These are phyloP conservation scores for Trematomus loennbergii DNA, from an alignment of 2,113 vertebrate species.

Conservation along the genomic window DNA sequence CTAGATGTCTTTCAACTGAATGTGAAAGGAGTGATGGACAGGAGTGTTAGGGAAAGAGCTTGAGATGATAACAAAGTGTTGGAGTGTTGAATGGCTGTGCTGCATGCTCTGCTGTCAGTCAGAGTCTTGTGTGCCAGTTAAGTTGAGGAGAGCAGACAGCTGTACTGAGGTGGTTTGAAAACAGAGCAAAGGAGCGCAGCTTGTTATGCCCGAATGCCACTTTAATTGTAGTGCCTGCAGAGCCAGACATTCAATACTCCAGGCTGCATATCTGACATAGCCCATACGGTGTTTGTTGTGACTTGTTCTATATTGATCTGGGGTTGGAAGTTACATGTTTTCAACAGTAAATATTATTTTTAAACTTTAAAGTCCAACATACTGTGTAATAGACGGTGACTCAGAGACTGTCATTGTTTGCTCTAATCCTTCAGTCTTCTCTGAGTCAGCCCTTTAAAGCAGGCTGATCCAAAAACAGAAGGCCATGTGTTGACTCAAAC, in stretches of 20 bases:
- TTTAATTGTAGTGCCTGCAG: slow-evolving; percentile 24
- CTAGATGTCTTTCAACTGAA: slow-evolving; percentile 5
- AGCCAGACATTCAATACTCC: neutral
- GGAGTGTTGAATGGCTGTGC: slow-evolving; percentile 29
- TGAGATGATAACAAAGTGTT: slow-evolving; percentile 38
- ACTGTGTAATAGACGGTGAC: neutral
- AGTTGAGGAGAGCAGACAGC: slow-evolving; percentile 43
- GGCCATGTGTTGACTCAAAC: slow-evolving; percentile 42
- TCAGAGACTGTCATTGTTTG: neutral
- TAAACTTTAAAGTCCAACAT: neutral
- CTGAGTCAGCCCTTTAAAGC: slow-evolving; percentile 23
- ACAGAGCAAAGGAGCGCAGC: neutral
- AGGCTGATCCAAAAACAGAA: slow-evolving; percentile 28
- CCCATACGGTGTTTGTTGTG: neutral
- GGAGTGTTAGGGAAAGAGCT: no score
- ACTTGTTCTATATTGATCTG: slow-evolving; percentile 7
- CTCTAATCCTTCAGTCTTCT: slow-evolving; percentile 29
- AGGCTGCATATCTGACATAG: slow-evolving; percentile 9
- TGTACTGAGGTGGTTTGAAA: slow-evolving; percentile 17
- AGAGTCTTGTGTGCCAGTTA: slow-evolving; percentile 28
- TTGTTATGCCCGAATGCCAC: slow-evolving; percentile 1
- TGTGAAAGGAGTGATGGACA: slow-evolving; percentile 20
- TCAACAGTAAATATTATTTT: neutral
- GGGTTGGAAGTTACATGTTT: neutral
- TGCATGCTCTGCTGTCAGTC: slow-evolving; percentile 42